Conservation (phyloP, 2,888 invertebrate genomes). For the Dendrolimus pini region DNA sequence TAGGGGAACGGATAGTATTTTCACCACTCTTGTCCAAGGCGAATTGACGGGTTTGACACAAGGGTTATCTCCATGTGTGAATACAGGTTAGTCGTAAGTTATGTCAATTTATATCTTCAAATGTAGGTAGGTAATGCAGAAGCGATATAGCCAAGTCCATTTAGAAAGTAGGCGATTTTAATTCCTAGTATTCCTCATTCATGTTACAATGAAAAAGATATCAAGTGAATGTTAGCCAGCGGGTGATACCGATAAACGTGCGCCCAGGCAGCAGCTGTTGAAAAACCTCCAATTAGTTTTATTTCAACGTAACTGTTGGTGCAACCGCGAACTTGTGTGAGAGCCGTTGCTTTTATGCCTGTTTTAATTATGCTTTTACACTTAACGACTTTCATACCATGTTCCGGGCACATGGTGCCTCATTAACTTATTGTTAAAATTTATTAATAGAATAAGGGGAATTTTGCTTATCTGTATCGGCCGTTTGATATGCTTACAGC, state of each 20-base stretch:
- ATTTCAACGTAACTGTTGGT: constrained; percentile 24
- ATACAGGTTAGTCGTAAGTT: no score
- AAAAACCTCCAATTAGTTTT: constrained; percentile 34
- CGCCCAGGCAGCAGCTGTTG: constrained; percentile 35
- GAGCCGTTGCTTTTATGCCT: not conserved
- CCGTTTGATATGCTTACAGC: no score
- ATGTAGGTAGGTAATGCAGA: no score
- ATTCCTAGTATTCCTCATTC: no score
- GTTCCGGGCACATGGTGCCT: not conserved
- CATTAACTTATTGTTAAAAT: not conserved
- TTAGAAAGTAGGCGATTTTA: no score
- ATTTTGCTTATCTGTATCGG: no score
- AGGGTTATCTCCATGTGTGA: no score
- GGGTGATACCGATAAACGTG: constrained; percentile 16
- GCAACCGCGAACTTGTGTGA: constrained; percentile 16
- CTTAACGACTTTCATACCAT: not conserved
- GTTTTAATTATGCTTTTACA: not conserved
- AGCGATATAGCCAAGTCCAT: no score
- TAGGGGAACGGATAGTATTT: no score
- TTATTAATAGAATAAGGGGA: not conserved
- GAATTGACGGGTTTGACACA: no score
- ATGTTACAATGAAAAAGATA: constrained; percentile 7
- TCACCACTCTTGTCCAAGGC: no score
- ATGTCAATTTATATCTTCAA: no score
- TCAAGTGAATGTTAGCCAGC: constrained; percentile 21